Evolutionary conservation across 2,113 vertebrate genomes (phyloP), one percentile per base, ranked within the genome.

Genomic region (Irena cyanogastra): DNA sequence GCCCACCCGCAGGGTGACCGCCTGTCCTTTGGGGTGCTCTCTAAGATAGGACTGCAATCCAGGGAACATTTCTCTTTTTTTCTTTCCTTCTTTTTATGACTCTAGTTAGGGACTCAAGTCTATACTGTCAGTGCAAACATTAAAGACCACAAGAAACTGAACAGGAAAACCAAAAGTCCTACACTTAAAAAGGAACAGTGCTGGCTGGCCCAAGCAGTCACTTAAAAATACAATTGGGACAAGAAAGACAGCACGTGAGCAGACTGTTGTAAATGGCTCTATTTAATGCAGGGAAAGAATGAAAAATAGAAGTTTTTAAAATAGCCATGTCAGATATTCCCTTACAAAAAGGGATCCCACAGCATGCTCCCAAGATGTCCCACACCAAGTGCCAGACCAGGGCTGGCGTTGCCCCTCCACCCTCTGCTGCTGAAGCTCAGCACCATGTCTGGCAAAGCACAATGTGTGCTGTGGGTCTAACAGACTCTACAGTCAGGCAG

Each of bases 241-340:
- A 94, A 74, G 70, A 94, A 95, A 89, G 61, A 52, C 65, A 95
- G 81, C 49, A n/a, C 84, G 69, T 64, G 91, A 89, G 26, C 12
- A 64, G n/a, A 63, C 31, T 49, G 27, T 44, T 27, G 9, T 31
- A n/a, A 94, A 94, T 56, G 10, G 16, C 45, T 84, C 26, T 75
- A 27, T 64, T 92, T 89, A 50, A 78, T 31, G n/a, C 1, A 1
- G 37, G 11, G 45, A 13, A 95, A 89, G n/a, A 85, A 88, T n/a
- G 20, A 72, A 90, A 89, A 91, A 44, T 21, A 95, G 50, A 83
- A 33, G 17, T 47, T 87, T 95, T 49, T 60, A 16, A 77, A 94
- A 59, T 5, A 93, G 54, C 27, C 24, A 61, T 42, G 47, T 93
- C 70, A 80, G 54, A 65, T 41, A 47, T 44, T 54, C 14, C 17